Evolutionary conservation across 2,888 invertebrate genomes (phyloP).

Genomic region (Euzetes globulus): DNA sequence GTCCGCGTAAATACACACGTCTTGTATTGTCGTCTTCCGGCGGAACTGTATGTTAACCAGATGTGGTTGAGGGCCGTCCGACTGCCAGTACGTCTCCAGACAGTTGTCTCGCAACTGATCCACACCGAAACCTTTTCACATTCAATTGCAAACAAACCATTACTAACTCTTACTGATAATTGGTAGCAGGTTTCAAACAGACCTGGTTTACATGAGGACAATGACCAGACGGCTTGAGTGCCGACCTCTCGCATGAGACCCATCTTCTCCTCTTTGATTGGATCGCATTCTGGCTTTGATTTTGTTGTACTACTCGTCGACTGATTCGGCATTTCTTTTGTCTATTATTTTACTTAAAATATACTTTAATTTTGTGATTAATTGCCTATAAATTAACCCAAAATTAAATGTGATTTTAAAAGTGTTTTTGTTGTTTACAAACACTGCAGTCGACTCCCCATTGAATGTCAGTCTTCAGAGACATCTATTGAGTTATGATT

Average conservation of each 20-base stretch:
- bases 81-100: conserved; percentile 98
- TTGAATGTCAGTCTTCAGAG: too few species aligned
- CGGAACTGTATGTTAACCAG: conserved; percentile 94
- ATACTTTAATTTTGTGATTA: not conserved
- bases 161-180: too few species aligned
- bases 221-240: conserved; percentile 89
- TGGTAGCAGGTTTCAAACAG: too few species aligned
- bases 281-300: conserved; percentile 47
- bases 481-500: too few species aligned
- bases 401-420: too few species aligned
- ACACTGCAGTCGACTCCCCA: too few species aligned
- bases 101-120: conserved; percentile 91
- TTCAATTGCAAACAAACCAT: not conserved
- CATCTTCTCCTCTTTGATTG: conserved; percentile 56
- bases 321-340: not conserved
- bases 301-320: not conserved
- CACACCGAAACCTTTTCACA: conserved; percentile 78
- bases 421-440: too few species aligned
- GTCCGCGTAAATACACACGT: conserved; percentile 94
- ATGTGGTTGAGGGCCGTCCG: conserved; percentile 96
- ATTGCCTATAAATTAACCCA: too few species aligned
- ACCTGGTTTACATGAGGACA: conserved; percentile 98
- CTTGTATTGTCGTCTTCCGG: conserved; percentile 84
- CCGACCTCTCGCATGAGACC: conserved; percentile 73
- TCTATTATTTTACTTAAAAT: too few species aligned